Percentiles rank a stretch among this genome's conserved stretches.
phyloP scores from a whole-genome alignment of 2,888 invertebrate genomes.

The Andrena fulva region DNA sequence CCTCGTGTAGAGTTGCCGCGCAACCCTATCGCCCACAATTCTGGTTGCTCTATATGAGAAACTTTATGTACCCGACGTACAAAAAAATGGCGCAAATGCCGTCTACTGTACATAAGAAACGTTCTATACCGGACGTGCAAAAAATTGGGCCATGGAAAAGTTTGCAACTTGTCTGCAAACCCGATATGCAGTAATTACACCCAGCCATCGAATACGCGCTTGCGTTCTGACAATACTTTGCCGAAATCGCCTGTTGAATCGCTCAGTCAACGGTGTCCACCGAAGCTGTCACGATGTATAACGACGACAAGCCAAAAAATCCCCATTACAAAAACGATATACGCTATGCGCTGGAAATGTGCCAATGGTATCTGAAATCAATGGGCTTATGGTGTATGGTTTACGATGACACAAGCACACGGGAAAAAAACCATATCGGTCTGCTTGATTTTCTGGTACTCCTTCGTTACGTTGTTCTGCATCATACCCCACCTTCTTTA shows the following conservation, averaged over 20 bases:
- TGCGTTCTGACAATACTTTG: neutral
- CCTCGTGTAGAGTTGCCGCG: too few relatives aligned
- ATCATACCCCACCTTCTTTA: constrained; percentile 20
- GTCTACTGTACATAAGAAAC: too few relatives aligned
- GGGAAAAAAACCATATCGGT: constrained; percentile 32
- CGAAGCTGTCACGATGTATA: neutral
- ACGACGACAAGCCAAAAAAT: neutral
- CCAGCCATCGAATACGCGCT: neutral
- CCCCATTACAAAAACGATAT: constrained; percentile 21
- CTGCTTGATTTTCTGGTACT: neutral
- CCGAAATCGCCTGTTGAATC: neutral
- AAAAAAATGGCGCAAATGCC: too few relatives aligned
- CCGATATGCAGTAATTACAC: neutral
- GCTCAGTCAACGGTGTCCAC: neutral
- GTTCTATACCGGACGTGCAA: too few relatives aligned
- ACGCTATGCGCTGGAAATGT: constrained; percentile 15
- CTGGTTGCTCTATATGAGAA: too few relatives aligned
- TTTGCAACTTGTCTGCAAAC: too few relatives aligned
- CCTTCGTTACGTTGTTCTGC: constrained; percentile 17
- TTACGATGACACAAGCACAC: neutral
- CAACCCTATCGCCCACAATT: too few relatives aligned
- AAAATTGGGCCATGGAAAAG: too few relatives aligned
- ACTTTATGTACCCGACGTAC: too few relatives aligned
- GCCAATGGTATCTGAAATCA: constrained; percentile 30
- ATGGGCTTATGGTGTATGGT: constrained; percentile 41